phyloP scores from a whole-genome alignment of 2,888 invertebrate species.

The Lithodes maja region DNA sequence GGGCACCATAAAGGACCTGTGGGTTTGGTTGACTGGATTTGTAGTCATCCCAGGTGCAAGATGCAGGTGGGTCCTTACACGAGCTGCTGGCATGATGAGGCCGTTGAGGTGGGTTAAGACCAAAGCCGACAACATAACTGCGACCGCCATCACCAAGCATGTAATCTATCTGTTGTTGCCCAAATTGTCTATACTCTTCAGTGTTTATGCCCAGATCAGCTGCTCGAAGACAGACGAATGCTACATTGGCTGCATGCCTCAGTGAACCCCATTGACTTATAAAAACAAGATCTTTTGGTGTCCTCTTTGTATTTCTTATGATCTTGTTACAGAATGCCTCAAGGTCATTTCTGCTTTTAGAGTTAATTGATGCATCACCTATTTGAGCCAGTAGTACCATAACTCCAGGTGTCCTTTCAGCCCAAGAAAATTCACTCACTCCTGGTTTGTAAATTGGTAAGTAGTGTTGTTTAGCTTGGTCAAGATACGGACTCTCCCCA shows the following conservation, averaged over 20 bases:
- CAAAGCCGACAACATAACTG: constrained; percentile 79
- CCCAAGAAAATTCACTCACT: constrained; percentile 77
- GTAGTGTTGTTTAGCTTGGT: constrained; percentile 74
- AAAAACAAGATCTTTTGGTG: constrained; percentile 78
- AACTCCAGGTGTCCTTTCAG: constrained; percentile 78
- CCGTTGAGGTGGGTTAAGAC: constrained; percentile 77
- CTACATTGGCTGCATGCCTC: constrained; percentile 78
- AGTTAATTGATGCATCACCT: constrained; percentile 73
- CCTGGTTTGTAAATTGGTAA: not conserved
- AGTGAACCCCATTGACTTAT: constrained; percentile 78
- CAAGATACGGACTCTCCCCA: constrained; percentile 75
- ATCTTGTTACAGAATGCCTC: constrained; percentile 76
- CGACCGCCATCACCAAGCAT: constrained; percentile 78
- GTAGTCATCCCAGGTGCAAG: constrained; percentile 77
- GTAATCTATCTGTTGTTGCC: constrained; percentile 78
- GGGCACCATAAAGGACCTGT: constrained; percentile 78
- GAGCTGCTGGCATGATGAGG: constrained; percentile 78
- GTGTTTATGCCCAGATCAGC: constrained; percentile 70
- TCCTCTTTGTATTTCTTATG: constrained; percentile 74
- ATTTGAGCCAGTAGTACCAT: constrained; percentile 77
- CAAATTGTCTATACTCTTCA: constrained; percentile 76
- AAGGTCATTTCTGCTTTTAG: constrained; percentile 75
- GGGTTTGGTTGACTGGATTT: constrained; percentile 76
- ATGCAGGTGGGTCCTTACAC: constrained; percentile 76
- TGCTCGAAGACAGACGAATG: constrained; percentile 78